These are phyloP conservation scores for Amphiprion clarkii DNA, from an alignment of 2,797 vertebrate genomes.

Conservation along the genomic window DNA sequence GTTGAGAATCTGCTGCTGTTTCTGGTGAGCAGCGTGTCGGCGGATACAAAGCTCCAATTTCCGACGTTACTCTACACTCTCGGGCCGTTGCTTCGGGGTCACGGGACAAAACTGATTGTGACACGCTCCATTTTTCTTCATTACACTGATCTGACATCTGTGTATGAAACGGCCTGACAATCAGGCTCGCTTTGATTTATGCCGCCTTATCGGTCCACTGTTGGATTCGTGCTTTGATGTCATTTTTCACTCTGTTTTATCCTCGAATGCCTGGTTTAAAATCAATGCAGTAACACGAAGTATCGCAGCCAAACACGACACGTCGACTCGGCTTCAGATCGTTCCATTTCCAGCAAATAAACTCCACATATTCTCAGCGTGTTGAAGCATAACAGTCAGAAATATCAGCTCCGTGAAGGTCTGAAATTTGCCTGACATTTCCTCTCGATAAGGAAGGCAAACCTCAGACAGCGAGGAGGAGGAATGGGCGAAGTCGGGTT, in stretches of 20 bases:
- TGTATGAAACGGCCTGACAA: conserved; percentile 49
- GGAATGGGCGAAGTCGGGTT: conserved; percentile 33
- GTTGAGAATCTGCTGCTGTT: conserved; percentile 40
- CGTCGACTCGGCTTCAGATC: conserved; percentile 18
- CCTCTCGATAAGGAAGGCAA: conserved; percentile 34
- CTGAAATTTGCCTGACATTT: conserved; percentile 56
- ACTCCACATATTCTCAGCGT: conserved; percentile 29
- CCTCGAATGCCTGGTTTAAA: conserved; percentile 14
- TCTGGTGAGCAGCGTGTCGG: conserved; percentile 41
- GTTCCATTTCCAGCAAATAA: conserved; percentile 26
- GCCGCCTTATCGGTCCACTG: conserved; percentile 41
- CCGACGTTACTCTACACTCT: conserved; percentile 56
- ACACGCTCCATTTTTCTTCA: conserved; percentile 70
- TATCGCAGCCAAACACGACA: conserved; percentile 19
- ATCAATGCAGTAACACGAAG: conserved; percentile 26
- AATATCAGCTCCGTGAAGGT: conserved; percentile 28
- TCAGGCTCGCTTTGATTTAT: conserved; percentile 46
- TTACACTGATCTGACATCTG: conserved; percentile 58
- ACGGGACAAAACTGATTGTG: conserved; percentile 57
- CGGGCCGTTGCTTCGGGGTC: conserved; percentile 58
- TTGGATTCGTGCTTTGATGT: conserved; percentile 56
- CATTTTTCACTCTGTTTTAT: conserved; percentile 52
- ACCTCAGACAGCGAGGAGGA: conserved; percentile 4
- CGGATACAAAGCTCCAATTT: conserved; percentile 44
- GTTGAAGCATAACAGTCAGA: conserved; percentile 30